Conservation (phyloP, 2,797 vertebrate species). For the Semaprochilodus insignis region DNA sequence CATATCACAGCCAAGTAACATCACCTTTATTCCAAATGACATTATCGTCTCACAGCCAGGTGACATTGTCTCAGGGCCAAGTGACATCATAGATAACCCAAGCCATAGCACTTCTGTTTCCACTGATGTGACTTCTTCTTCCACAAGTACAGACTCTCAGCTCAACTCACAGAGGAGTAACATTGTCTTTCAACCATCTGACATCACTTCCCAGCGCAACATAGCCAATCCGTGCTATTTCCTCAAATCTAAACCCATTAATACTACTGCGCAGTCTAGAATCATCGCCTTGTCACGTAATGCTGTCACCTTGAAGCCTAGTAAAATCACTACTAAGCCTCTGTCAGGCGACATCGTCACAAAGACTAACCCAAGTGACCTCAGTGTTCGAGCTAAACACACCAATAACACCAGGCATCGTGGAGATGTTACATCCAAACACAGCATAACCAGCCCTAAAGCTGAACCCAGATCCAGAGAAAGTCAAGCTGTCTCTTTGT, state of each 20-base stretch:
- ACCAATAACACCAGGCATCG: conserved; percentile 17
- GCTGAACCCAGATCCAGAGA: conserved; percentile 15
- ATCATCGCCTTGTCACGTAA: background rate
- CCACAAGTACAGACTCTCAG: background rate
- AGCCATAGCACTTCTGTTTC: conserved; percentile 13
- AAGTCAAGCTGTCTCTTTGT: conserved; percentile 3
- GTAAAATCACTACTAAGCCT: background rate
- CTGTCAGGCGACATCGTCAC: background rate
- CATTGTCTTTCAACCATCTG: background rate
- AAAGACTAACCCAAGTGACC: conserved; percentile 65
- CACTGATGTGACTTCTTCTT: conserved; percentile 22
- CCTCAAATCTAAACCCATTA: conserved; percentile 20
- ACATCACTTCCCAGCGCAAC: conserved; percentile 16
- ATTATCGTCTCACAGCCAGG: background rate
- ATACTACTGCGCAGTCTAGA: conserved; percentile 15
- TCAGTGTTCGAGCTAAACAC: conserved; percentile 51
- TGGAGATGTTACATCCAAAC: conserved; percentile 25
- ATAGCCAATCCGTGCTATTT: conserved; percentile 36
- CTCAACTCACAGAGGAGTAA: background rate
- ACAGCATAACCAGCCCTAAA: conserved; percentile 24
- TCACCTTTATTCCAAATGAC: background rate
- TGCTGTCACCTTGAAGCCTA: conserved; percentile 1
- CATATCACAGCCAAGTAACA: background rate
- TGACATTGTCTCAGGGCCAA: background rate
- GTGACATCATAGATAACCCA: conserved; percentile 4